Base-by-base conservation (phyloP, 2,113 vertebrate species). In the Platysteira castanea region DNA sequence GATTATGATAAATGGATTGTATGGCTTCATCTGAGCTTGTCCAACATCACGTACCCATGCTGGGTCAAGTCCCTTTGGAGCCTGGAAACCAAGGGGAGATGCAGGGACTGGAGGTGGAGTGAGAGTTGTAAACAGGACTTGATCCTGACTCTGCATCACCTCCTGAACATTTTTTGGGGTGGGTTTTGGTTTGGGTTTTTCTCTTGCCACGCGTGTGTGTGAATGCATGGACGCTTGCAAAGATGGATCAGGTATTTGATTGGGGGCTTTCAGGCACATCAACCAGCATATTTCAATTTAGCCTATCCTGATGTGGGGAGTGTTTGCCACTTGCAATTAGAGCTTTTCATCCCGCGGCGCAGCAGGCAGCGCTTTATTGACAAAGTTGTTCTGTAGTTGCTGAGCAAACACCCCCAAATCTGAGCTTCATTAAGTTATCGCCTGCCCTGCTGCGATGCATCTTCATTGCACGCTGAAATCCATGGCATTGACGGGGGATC, bases 1-100 rank as follows among this genome's bases (percentile, higher is more conserved):
- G 97, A 98, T 98, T 98, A 97, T 98, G 98, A 98, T 98, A 98
- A 98, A 98, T 98, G 97, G 97, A 96, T 98, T 97, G 97, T 95
- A 37, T 96, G 97, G 93, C 97, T 74, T 95, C 13, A 21, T 76
- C 84, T 93, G 57, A 87, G 95, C 97, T 97, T 61, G 63, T 95
- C 95, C 94, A 92, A 96, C 96, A 97, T 93, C 87, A 69, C 33
- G 52, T 94, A 89, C 74, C 87, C 42, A 37, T 14, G 8, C 60
- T 84, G 96, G 98, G 97, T 98, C 97, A 97, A 91, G 92, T 95
- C 92, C 94, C 96, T 83, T 92, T 15, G 65, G 89, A 97, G 94
- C 60, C 13, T 82, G 53, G 78, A 89, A 88, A 84, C 18, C 0
- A 0, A 63, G 56, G 65, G 57, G 52, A 59, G 71, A 35, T 76